Conservation (phyloP, 2,797 vertebrate genomes). For the Siniperca undulata region DNA sequence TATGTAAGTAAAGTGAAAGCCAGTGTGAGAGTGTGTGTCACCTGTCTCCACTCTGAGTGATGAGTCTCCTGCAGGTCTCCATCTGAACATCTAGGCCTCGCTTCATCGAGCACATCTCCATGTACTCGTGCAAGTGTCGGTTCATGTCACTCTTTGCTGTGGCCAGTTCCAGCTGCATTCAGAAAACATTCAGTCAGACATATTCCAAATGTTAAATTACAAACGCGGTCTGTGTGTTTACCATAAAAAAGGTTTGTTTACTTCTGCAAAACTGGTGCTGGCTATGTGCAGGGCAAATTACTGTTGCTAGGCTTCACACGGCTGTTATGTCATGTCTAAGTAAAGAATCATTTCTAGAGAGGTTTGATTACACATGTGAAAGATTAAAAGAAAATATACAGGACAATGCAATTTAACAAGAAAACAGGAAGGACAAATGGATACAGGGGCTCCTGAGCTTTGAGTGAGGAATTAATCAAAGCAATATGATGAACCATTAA, state of each 20-base stretch:
- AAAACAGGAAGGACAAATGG: background rate
- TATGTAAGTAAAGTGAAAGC: background rate
- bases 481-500: background rate
- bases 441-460: background rate
- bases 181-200: conserved; percentile 5
- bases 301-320: background rate
- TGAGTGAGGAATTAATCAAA: background rate
- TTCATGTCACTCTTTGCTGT: conserved; percentile 99
- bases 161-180: conserved; percentile 92
- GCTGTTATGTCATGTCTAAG: background rate
- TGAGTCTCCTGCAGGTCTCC: conserved; percentile 97
- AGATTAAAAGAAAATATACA: background rate
- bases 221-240: background rate
- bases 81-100: conserved; percentile 96
- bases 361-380: background rate
- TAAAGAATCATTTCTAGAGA: background rate
- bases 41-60: conserved; percentile 95
- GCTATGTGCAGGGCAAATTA: background rate
- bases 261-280: background rate
- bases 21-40: conserved; percentile 17
- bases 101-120: conserved; percentile 99
- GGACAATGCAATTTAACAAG: background rate
- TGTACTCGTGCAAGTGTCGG: conserved; percentile 96
- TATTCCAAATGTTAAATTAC: background rate
- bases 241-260: background rate